These are phyloP conservation scores for Cheilosia impressa DNA, from an alignment of 2,888 invertebrate species.

Conservation along the genomic window DNA sequence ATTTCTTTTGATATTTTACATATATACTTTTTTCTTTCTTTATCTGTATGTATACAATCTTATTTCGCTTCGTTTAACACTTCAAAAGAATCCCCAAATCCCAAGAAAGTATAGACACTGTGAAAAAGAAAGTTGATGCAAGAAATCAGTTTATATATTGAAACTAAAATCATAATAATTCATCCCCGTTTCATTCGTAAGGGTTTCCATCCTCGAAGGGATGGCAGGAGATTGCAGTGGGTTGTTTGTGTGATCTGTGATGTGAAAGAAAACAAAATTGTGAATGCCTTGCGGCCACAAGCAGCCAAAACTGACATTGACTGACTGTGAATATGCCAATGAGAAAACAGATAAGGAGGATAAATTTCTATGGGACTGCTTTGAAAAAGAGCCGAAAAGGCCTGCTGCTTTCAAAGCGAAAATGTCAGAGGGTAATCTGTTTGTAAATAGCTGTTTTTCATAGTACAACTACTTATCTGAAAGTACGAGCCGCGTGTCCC, in stretches of 20 bases:
- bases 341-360: too few relatives aligned
- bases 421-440: too few relatives aligned
- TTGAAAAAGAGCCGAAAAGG: too few relatives aligned
- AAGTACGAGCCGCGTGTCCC: too few relatives aligned
- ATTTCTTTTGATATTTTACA: not conserved
- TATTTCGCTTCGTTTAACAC: constrained; percentile 46
- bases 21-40: not conserved
- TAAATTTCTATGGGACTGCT: too few relatives aligned
- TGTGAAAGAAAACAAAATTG: constrained; percentile 10
- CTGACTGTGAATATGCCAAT: constrained; percentile 4
- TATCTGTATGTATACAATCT: not conserved
- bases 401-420: too few relatives aligned
- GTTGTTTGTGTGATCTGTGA: constrained; percentile 15
- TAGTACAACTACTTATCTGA: too few relatives aligned
- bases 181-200: not conserved
- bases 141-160: constrained; percentile 10
- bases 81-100: constrained; percentile 48
- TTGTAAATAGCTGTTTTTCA: too few relatives aligned
- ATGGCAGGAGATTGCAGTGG: not conserved
- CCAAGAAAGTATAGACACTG: constrained; percentile 17
- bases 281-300: constrained; percentile 25
- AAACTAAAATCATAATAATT: constrained; percentile 34
- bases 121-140: not conserved
- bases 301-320: constrained; percentile 4
- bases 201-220: constrained; percentile 4